Conservation (phyloP, 2,797 vertebrate species). For the Meda fulgida region DNA sequence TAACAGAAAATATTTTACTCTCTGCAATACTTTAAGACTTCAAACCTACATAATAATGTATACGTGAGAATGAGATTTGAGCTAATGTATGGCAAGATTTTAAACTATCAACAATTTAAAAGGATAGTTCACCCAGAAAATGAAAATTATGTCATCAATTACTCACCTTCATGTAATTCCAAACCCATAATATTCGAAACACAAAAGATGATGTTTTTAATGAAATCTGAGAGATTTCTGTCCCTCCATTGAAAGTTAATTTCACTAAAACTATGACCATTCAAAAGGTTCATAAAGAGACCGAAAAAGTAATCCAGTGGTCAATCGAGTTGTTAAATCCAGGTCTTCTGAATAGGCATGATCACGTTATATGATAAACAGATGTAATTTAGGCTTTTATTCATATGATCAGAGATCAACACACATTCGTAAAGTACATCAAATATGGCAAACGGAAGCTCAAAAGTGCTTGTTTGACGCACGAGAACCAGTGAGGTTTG, state of each 20-base stretch:
- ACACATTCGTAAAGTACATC: background rate
- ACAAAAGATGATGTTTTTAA: background rate
- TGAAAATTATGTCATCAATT: background rate
- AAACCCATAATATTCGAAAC: background rate
- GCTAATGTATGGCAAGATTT: background rate
- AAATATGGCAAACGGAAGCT: background rate
- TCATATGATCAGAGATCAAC: background rate
- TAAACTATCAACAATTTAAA: background rate
- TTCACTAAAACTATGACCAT: background rate
- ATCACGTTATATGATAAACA: background rate
- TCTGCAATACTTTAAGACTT: background rate
- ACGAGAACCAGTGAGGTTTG: background rate
- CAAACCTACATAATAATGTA: background rate
- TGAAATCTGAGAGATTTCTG: background rate
- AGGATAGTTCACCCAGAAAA: background rate
- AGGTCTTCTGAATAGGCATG: background rate
- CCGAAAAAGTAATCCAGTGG: background rate
- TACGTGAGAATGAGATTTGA: background rate
- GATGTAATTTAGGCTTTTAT: background rate
- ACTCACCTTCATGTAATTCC: background rate
- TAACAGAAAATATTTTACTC: background rate
- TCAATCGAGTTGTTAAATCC: background rate
- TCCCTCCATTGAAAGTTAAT: background rate
- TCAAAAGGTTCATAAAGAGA: background rate
- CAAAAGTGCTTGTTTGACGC: background rate